Evolutionary conservation across 1,140 invertebrate genomes (phyloP).

Genomic region (Scylla paramamosain): DNA sequence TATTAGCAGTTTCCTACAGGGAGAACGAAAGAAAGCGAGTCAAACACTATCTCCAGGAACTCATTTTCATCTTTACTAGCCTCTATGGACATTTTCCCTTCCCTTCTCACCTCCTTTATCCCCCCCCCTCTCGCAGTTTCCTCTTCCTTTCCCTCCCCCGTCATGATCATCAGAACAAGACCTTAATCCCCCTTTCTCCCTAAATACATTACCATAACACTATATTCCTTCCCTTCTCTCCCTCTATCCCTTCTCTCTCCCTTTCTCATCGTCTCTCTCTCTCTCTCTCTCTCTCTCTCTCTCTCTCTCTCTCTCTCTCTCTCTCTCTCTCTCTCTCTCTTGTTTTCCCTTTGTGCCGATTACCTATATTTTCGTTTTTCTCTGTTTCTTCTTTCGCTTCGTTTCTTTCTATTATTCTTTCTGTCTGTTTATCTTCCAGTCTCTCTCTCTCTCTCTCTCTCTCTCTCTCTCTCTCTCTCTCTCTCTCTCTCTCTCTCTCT

Average conservation of each 20-base stretch:
- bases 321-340: no score
- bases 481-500: no score
- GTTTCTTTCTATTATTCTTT: background rate
- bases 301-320: no score
- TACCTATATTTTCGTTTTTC: background rate
- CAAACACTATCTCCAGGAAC: background rate
- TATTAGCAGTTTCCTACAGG: background rate
- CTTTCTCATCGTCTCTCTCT: background rate
- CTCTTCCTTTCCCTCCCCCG: background rate
- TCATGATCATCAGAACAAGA: constrained; percentile 14
- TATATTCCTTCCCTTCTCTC: background rate
- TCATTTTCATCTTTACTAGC: background rate
- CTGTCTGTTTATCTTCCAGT: background rate
- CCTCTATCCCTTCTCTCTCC: background rate
- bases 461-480: background rate
- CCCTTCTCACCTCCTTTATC: background rate
- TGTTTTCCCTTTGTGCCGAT: no score
- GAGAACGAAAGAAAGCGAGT: no score
- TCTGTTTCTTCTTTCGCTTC: background rate
- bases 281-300: no score
- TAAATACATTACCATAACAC: background rate
- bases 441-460: no score
- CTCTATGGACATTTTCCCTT: background rate
- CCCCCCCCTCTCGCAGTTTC: background rate
- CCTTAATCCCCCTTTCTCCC: constrained; percentile 8